phyloP scores from a whole-genome alignment of 2,113 vertebrate genomes.

The Mirza zaza region DNA sequence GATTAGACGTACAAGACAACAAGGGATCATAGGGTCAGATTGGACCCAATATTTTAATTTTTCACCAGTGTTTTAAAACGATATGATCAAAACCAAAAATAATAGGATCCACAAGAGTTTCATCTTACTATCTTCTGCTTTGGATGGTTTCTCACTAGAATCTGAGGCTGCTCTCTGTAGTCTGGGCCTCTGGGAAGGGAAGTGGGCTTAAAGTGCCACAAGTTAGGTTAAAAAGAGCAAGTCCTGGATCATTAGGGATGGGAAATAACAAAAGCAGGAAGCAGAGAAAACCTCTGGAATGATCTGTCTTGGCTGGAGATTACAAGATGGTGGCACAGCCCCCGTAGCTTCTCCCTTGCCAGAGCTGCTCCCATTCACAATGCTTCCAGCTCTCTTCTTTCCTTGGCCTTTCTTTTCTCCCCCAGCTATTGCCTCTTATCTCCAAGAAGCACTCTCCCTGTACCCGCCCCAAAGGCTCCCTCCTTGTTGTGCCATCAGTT shows the following conservation, averaged over 20 bases:
- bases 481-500: neutral
- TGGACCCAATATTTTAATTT: neutral
- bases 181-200: neutral
- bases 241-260: neutral
- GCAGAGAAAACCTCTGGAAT: neutral
- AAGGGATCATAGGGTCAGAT: neutral
- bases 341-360: neutral
- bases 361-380: neutral
- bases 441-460: neutral
- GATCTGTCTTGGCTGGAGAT: neutral
- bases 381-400: neutral
- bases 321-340: neutral
- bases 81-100: neutral
- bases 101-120: neutral
- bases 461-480: neutral
- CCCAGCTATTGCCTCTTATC: neutral
- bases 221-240: conserved; percentile 6
- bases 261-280: neutral
- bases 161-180: neutral
- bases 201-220: neutral
- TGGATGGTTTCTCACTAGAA: neutral
- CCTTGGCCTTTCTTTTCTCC: neutral
- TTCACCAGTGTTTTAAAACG: neutral
- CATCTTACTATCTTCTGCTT: neutral
- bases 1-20: neutral